Percentiles rank a stretch among this genome's conserved stretches.
Conservation (phyloP, 1,140 invertebrate species). For the Diabrotica undecimpunctata region DNA sequence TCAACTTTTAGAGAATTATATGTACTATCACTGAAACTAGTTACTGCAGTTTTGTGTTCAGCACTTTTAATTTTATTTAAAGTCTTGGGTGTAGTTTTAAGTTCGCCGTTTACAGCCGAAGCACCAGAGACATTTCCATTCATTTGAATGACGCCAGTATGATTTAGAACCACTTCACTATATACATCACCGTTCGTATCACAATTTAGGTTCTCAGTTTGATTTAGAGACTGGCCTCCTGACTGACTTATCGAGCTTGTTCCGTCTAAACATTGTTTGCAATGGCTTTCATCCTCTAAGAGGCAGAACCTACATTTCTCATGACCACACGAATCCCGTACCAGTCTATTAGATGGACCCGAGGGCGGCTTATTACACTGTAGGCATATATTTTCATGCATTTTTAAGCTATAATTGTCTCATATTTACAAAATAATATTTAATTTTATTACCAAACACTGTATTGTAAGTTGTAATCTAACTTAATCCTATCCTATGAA, state of each 20-base stretch:
- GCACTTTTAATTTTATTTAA: constrained; percentile 1
- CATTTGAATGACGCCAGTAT: constrained; percentile 33
- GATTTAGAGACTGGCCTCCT: constrained; percentile 7
- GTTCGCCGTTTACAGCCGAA: constrained; percentile 10
- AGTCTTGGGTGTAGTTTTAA: neutral
- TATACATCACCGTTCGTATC: constrained; percentile 4
- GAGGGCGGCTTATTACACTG: constrained; percentile 44
- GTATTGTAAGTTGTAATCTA: too few species aligned
- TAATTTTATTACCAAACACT: too few species aligned
- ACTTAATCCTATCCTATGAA: too few species aligned
- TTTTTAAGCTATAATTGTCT: constrained; percentile 3
- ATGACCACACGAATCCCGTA: constrained; percentile 51
- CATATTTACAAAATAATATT: too few species aligned
- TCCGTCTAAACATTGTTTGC: constrained; percentile 42
- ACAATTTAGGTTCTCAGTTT: constrained; percentile 8
- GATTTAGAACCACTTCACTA: constrained; percentile 24
- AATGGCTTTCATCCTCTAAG: constrained; percentile 44
- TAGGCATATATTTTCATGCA: constrained; percentile 39
- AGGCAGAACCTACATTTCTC: constrained; percentile 50
- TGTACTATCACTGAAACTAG: constrained; percentile 1
- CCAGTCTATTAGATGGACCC: constrained; percentile 39
- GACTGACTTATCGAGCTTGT: neutral
- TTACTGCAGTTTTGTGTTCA: constrained; percentile 18
- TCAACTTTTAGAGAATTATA: neutral
- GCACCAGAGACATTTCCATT: constrained; percentile 24